Conservation (phyloP, 1,140 invertebrate species). For the Cyphomyrmex costatus region DNA sequence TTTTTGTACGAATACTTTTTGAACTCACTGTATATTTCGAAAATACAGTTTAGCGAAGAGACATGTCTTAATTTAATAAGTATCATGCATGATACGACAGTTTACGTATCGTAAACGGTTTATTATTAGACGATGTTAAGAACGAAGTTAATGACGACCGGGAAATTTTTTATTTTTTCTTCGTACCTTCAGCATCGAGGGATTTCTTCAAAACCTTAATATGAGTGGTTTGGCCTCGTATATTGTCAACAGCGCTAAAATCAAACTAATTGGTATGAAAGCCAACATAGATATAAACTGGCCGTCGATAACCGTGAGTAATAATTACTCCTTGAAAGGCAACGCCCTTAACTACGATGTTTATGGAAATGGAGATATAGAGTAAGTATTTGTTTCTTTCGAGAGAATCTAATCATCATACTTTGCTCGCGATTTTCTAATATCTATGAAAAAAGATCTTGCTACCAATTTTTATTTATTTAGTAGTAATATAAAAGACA, state of each 20-base stretch:
- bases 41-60: not conserved
- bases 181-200: slow-evolving; percentile 20
- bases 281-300: slow-evolving; percentile 21
- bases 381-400: slow-evolving; percentile 24
- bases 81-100: not conserved
- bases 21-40: not conserved
- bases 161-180: not conserved
- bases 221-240: slow-evolving; percentile 37
- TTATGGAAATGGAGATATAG: not conserved
- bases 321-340: slow-evolving; percentile 37
- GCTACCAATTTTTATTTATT: not conserved
- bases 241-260: slow-evolving; percentile 6
- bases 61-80: not conserved
- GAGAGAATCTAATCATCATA: not conserved
- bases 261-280: slow-evolving; percentile 7
- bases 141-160: not conserved
- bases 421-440: not conserved
- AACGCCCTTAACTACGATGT: not conserved
- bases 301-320: slow-evolving; percentile 10
- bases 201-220: not conserved
- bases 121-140: not conserved
- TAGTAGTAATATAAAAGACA: not conserved
- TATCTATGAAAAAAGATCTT: not conserved
- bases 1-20: no score
- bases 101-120: not conserved